These are phyloP conservation scores for Anagrus nilaparvatae DNA, from an alignment of 1,140 invertebrate species.

Conservation along the genomic window DNA sequence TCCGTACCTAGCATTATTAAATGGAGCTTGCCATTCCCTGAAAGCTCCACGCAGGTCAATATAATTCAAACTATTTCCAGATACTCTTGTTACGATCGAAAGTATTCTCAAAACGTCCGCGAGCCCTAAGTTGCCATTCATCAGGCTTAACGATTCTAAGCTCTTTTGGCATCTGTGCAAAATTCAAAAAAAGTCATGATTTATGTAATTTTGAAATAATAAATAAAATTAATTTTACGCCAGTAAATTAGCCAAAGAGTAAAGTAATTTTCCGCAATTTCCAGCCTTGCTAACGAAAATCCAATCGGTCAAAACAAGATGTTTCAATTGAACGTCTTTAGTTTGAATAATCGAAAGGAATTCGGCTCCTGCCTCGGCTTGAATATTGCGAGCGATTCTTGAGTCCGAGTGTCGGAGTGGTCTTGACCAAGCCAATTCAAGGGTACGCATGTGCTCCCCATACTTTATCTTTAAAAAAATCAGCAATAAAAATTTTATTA, in stretches of 20 bases:
- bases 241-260: constrained; percentile 31
- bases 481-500: not conserved
- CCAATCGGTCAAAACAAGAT: constrained; percentile 36
- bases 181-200: not conserved
- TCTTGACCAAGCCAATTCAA: constrained; percentile 36
- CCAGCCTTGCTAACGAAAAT: constrained; percentile 34
- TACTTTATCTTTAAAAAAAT: constrained; percentile 29
- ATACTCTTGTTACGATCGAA: constrained; percentile 25
- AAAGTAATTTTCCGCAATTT: constrained; percentile 30
- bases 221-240: constrained; percentile 22
- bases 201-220: not conserved
- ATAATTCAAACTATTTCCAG: constrained; percentile 22
- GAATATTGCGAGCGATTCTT: constrained; percentile 22
- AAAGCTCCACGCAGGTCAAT: constrained; percentile 37
- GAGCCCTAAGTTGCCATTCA: constrained; percentile 35
- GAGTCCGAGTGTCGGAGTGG: constrained; percentile 20
- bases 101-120: constrained; percentile 33
- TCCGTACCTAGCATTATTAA: constrained; percentile 31
- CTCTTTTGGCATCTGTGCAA: constrained; percentile 29
- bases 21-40: constrained; percentile 34
- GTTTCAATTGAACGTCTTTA: constrained; percentile 30
- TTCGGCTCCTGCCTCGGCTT: constrained; percentile 28
- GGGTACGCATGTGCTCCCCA: constrained; percentile 32
- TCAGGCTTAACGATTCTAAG: constrained; percentile 30
- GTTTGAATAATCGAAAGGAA: constrained; percentile 26